Percentiles rank a stretch among this genome's conserved stretches.
These are phyloP conservation scores for Tricholaema leucomelas DNA, from an alignment of 2,113 vertebrate species.

Conservation along the genomic window DNA sequence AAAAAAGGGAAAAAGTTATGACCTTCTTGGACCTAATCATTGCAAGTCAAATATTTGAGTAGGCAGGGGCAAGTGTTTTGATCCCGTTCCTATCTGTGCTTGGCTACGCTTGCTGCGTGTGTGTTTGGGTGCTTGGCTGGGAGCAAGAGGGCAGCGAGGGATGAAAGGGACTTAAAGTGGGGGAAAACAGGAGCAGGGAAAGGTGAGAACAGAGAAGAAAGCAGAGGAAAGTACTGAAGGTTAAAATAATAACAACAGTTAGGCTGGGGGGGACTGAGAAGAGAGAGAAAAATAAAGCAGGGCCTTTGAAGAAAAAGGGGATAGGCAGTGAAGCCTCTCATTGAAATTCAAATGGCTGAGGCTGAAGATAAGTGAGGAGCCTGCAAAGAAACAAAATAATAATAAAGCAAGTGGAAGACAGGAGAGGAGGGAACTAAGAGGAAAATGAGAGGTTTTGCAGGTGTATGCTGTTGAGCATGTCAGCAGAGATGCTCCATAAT, in stretches of 20 bases:
- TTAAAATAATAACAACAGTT: slow-evolving; percentile 54
- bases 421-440: slow-evolving; percentile 17
- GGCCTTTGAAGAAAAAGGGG: slow-evolving; percentile 39
- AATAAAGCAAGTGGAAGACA: not conserved
- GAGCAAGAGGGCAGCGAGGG: not conserved
- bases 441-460: slow-evolving; percentile 10
- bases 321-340: slow-evolving; percentile 43
- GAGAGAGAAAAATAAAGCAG: slow-evolving; percentile 14
- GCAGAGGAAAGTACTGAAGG: slow-evolving; percentile 1
- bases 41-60: slow-evolving; percentile 54
- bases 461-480: not conserved
- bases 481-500: slow-evolving; percentile 25
- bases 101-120: not conserved
- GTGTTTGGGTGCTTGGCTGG: slow-evolving; percentile 32
- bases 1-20: not conserved
- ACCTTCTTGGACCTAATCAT: slow-evolving; percentile 9
- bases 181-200: not conserved
- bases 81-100: slow-evolving; percentile 33
- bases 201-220: slow-evolving; percentile 18
- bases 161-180: slow-evolving; percentile 29
- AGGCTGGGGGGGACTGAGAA: not conserved
- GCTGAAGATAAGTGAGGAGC: slow-evolving; percentile 36
- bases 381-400: slow-evolving; percentile 3
- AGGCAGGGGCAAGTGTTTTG: slow-evolving; percentile 15
- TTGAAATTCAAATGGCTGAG: slow-evolving; percentile 30